phyloP scores from a whole-genome alignment of 2,888 invertebrate species.

The Chironomus riparius region DNA sequence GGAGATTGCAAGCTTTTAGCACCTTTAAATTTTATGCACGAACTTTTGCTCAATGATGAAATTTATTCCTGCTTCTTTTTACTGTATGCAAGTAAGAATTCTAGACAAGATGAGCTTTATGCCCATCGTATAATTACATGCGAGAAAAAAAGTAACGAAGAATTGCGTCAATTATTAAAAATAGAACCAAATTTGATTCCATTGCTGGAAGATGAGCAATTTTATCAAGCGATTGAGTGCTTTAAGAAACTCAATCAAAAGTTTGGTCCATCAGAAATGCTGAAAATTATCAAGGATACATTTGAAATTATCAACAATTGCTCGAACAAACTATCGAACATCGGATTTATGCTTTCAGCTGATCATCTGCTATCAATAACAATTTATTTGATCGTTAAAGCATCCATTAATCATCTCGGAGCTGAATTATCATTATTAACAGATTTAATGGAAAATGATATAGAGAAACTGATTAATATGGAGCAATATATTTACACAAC shows the following conservation, averaged over 20 bases:
- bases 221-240: slow-evolving; percentile 36
- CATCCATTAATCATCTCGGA: slow-evolving; percentile 41
- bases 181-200: slow-evolving; percentile 29
- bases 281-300: slow-evolving; percentile 40
- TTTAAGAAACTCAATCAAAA: slow-evolving; percentile 40
- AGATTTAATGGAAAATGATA: slow-evolving; percentile 39
- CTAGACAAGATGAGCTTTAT: slow-evolving; percentile 40
- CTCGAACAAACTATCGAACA: slow-evolving; percentile 24
- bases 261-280: slow-evolving; percentile 41
- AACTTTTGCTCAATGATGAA: slow-evolving; percentile 40
- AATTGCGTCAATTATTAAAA: slow-evolving; percentile 33
- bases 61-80: slow-evolving; percentile 42
- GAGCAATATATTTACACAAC: slow-evolving; percentile 42
- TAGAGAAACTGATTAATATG: slow-evolving; percentile 40
- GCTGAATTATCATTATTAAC: slow-evolving; percentile 42
- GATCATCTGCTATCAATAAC: slow-evolving; percentile 42
- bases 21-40: slow-evolving; percentile 40
- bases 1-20: slow-evolving; percentile 36
- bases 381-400: slow-evolving; percentile 39
- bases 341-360: slow-evolving; percentile 33
- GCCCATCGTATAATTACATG: slow-evolving; percentile 37
- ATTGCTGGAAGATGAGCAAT: slow-evolving; percentile 35
- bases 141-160: slow-evolving; percentile 37
- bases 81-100: slow-evolving; percentile 41
- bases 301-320: slow-evolving; percentile 39